Base-by-base conservation (phyloP, 2,797 vertebrate genomes). In the Anolis apletophallus region DNA sequence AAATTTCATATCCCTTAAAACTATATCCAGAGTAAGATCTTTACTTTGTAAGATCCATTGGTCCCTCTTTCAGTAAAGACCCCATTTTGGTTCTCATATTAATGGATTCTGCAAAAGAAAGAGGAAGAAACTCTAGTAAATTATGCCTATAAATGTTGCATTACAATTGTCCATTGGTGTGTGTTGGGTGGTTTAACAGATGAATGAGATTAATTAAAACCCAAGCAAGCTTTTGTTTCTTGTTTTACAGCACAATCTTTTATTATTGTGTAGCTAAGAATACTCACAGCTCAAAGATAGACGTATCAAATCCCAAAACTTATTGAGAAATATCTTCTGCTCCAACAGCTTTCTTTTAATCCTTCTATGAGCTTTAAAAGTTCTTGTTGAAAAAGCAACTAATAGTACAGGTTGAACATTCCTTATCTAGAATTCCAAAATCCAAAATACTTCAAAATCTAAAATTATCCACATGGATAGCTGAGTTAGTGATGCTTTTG, bases 71-170 rank as follows among this genome's bases (percentile, higher is more conserved):
- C 46, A 54, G 83, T 87, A 87, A 77, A 32, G n/a, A 19, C 23
- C 54, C 19, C 16, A 34, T 34, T 57, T 57, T 57, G 52, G n/a
- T 77, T 57, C 75, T 77, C 8, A 57, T 55, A 57, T 57, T 77
- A 57, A 80, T 16, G 19, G 59, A 59, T 78, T 85, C 81, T 90
- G 83, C 91, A 93, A 90, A 84, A 78, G 84, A 92, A 93, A 86
- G n/a, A n/a, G n/a, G n/a, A 91, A 91, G 89, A 80, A 85, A 80
- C 92, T 34, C 50, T 89, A 86, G 57, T 0, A 0, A 90, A 85
- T 81, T 88, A 36, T 36, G 23, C n/a, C 93, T 91, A 91, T 86
- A 9, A 50, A 10, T 17, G 50, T 32, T 29, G 34, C 46, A 67
- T 46, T 46, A n/a, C 54, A 85, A 8, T 50, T 85, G 57, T 46